Evolutionary conservation across 1,140 invertebrate species (phyloP).

Genomic region (Tribolium madens): DNA sequence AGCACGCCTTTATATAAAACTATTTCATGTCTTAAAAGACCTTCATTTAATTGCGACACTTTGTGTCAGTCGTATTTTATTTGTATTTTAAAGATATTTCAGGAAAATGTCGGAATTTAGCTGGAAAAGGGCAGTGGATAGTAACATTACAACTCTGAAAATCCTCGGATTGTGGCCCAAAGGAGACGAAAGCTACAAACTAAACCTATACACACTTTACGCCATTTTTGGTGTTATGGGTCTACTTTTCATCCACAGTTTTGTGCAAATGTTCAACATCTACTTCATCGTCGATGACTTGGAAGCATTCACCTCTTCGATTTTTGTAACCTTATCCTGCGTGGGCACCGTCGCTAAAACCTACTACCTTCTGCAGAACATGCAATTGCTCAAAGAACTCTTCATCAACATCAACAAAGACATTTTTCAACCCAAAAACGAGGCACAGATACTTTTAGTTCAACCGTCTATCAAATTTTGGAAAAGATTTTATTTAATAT

Average conservation of each 20-base stretch:
- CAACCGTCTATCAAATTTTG: background rate
- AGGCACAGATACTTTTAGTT: background rate
- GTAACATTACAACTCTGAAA: background rate
- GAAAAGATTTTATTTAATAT: background rate
- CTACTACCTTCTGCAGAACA: background rate
- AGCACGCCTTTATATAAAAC: background rate
- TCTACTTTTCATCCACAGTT: background rate
- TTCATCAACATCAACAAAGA: background rate
- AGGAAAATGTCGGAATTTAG: background rate
- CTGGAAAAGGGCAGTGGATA: background rate
- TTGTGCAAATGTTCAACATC: constrained; percentile 19
- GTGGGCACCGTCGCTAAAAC: background rate
- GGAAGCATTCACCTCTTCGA: background rate
- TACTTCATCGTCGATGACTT: constrained; percentile 7
- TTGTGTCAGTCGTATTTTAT: too few relatives aligned
- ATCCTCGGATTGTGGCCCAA: constrained; percentile 8
- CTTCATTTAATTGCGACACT: too few relatives aligned
- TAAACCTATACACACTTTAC: background rate
- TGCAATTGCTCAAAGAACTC: background rate
- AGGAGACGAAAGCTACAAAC: background rate
- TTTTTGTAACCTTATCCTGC: background rate
- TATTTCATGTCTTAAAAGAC: background rate
- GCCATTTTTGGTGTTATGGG: background rate
- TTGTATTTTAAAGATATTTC: background rate
- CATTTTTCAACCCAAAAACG: constrained; percentile 6